Conservation (phyloP, 2,113 vertebrate species). For the Larimichthys polyactis region DNA sequence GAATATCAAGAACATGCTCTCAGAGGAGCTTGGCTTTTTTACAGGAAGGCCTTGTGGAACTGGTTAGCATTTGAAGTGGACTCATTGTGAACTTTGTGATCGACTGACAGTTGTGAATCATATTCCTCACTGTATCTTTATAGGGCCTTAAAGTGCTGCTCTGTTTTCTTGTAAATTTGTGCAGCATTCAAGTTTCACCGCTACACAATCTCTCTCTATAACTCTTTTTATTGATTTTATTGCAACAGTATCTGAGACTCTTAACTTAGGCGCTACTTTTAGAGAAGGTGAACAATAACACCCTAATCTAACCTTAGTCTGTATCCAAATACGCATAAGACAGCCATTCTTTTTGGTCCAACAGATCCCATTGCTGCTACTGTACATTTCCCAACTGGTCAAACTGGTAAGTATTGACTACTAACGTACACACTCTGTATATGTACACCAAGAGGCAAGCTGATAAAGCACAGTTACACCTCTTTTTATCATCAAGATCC, state of each 20-base stretch:
- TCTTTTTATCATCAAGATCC: neutral
- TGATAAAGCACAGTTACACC: neutral
- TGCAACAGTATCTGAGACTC: neutral
- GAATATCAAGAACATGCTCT: neutral
- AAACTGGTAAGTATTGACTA: neutral
- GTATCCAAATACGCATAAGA: neutral
- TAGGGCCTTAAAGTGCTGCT: neutral
- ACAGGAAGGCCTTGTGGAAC: constrained; percentile 30
- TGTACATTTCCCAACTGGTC: neutral
- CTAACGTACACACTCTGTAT: neutral
- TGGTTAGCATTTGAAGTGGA: constrained; percentile 25
- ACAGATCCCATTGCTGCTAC: neutral
- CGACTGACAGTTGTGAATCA: constrained; percentile 16
- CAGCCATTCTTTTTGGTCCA: neutral
- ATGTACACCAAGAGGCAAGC: neutral
- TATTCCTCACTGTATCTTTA: neutral
- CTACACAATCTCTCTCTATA: neutral
- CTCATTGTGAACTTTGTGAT: constrained; percentile 7
- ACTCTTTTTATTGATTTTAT: too few relatives aligned
- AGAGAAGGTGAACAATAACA: neutral
- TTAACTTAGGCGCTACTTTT: neutral
- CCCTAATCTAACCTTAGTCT: neutral
- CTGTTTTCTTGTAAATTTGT: neutral
- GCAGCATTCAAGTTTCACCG: neutral
- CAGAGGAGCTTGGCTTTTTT: neutral